These are phyloP conservation scores for Rhinoraja longicauda DNA, from an alignment of 2,797 vertebrate species.

Conservation along the genomic window DNA sequence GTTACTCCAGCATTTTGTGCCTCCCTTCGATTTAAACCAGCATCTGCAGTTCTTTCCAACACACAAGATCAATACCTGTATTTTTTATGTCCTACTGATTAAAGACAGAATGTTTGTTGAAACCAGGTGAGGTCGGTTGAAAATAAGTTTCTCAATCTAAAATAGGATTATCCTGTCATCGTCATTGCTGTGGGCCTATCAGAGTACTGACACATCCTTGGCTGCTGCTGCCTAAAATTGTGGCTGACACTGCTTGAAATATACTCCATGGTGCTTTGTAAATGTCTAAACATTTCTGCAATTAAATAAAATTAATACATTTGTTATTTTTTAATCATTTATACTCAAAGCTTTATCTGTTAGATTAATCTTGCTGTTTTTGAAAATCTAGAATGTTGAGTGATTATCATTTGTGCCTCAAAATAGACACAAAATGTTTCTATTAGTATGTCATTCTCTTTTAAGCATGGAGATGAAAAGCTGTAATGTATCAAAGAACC, in stretches of 20 bases:
- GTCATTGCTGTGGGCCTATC: neutral
- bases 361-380: too few relatives aligned
- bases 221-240: neutral
- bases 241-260: conserved; percentile 8
- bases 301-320: neutral
- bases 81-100: neutral
- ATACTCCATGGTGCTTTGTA: neutral
- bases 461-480: neutral
- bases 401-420: neutral
- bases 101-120: neutral
- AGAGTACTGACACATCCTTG: neutral
- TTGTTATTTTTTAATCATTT: neutral
- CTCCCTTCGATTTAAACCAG: too few relatives aligned
- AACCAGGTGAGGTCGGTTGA: neutral
- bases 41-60: too few relatives aligned
- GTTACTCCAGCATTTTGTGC: too few relatives aligned
- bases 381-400: conserved; percentile 2
- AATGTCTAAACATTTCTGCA: neutral
- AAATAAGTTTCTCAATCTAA: neutral
- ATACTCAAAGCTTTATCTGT: neutral
- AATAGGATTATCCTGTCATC: neutral
- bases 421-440: neutral
- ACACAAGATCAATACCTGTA: neutral
- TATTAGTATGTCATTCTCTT: neutral
- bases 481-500: neutral